Base-by-base conservation (phyloP, 2,888 invertebrate genomes). In the Agrilus biguttatus region DNA sequence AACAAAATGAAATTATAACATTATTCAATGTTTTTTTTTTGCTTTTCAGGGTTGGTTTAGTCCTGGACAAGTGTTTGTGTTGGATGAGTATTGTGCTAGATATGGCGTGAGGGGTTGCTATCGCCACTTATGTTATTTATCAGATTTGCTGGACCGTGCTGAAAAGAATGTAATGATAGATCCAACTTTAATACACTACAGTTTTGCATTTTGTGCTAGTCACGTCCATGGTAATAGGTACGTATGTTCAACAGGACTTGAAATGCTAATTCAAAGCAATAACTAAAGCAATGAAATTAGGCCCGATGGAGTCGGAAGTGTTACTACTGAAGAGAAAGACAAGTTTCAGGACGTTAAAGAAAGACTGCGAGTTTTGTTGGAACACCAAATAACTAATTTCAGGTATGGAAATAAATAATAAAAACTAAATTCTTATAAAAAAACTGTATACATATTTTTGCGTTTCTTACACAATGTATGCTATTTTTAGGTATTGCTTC, bases 211-310 rank as follows among this genome's bases (percentile, higher is more conserved):
- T 73, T 98, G 98, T 70, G 97, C 97, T 42, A 95, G 91, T 57
- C 98, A 98, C 68, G 97, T 99, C 8, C 95, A 97, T 65, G 98
- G 98, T 51, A 98, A 97, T 75, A 86, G 91, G 91, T 92, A 74
- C 65, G 74, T 61, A 62, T 43, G 42, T 47, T 40, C 49, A 38
- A 42, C 44, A 60, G 59, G 56, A 53, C 51, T 61, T 55, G 56
- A 53, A 55, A 56, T 52, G 51, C 50, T 54, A 59, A 63, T 63
- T 64, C 62, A 65, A 63, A 62, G 61, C 28, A 28, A 61, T 65
- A 64, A 63, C 62, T 57, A 58, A 58, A 65, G 66, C 59, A 65
- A 64, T 63, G 63, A 64, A 62, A 62, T 65, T 60, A 93, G 96
- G 72, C 95, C 97, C 47, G 98, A 98, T 70, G 96, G 97, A 41